phyloP scores from a whole-genome alignment of 2,797 vertebrate species.

The Phrynocephalus vlangalii region DNA sequence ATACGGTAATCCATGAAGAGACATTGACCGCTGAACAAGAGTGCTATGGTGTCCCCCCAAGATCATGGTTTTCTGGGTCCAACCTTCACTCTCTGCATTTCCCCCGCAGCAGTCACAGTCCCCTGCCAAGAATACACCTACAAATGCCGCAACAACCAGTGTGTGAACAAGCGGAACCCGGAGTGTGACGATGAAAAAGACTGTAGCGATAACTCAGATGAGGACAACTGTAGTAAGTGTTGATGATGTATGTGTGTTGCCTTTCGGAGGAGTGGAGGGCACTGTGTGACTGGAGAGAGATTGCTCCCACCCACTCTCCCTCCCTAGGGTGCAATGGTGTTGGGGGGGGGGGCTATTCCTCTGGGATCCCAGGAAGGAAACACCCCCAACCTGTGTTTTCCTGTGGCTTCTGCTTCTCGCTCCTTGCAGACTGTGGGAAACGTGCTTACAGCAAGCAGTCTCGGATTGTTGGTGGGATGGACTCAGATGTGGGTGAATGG shows the following conservation, averaged over 20 bases:
- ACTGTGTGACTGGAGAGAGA: no score
- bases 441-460: constrained; percentile 79
- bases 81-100: not conserved
- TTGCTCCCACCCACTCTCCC: not conserved
- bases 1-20: not conserved
- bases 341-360: no score
- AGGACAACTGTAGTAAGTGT: constrained; percentile 85
- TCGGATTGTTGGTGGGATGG: constrained; percentile 89
- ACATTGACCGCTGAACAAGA: not conserved
- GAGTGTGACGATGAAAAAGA: constrained; percentile 87
- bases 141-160: constrained; percentile 81
- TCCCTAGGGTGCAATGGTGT: fast-evolving
- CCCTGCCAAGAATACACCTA: constrained; percentile 81
- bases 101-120: not conserved
- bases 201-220: constrained; percentile 89
- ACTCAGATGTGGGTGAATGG: constrained; percentile 86
- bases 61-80: not conserved
- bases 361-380: not conserved
- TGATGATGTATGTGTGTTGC: not conserved
- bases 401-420: fast-evolving
- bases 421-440: constrained; percentile 84
- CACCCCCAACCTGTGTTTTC: fast-evolving
- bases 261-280: not conserved
- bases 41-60: no score
- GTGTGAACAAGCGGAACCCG: constrained; percentile 88